Base-by-base conservation (phyloP, 2,797 vertebrate species). In the Hylomyscus alleni region DNA sequence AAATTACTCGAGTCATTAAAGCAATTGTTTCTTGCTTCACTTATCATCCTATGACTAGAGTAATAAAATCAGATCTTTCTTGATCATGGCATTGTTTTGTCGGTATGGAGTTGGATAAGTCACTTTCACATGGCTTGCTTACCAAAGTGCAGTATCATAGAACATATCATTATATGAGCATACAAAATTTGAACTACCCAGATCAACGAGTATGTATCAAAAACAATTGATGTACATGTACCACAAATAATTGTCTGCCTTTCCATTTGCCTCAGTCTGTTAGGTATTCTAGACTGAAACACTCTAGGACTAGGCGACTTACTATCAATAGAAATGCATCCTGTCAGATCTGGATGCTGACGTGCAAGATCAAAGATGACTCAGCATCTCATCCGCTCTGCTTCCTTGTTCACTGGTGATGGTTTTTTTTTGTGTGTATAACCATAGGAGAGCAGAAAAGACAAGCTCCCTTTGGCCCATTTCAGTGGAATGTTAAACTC, bases 231-330 rank as follows among this genome's bases (percentile, higher is more conserved):
- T 90, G 87, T 88, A 95, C 80, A 80, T 62, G 24, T 0, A 0
- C 1, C 54, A 85, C 80, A 60, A 92, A 94, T 60, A 58, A 60
- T 1, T 96, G 84, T 92, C 80, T 26, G 17, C 2, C n/a, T 95
- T 94, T 93, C 60, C 31, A 58, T 86, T 77, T 62, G 9, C 8
- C 76, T 81, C 58, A 50, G n/a, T 47, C 29, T n/a, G 9, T 85
- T 85, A 93, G 54, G 5, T 65, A 9, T 11, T 62, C 47, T 67
- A 58, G 34, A 44, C 76, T 1, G 34, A 87, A 96, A 67, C 15
- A 8, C 4, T 6, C 6, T 2, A 19, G 44, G 7, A 82, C 0
- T 20, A 50, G 19, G 0, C 40, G 29, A 50, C 34, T 76, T 72
- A 31, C 13, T 78, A 52, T 37, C 7, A 83, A 37, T 9, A 78